Evolutionary conservation across 1,140 invertebrate species (phyloP), one percentile per base, ranked within the genome.

Genomic region (Centruroides vittatus): DNA sequence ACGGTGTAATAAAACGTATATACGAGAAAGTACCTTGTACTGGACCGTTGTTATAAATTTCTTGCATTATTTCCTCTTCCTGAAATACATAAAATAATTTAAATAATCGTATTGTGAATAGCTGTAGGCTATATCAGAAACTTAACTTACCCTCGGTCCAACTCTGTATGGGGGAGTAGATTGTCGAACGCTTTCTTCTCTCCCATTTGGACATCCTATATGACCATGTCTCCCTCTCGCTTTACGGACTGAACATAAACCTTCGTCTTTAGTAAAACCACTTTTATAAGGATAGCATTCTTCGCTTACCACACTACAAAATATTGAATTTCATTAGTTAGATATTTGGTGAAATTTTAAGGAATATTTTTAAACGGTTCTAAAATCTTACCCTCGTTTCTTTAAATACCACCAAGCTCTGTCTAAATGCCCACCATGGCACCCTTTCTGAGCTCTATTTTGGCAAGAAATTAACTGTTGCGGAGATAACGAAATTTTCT

Each of bases 381-480:
- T 23, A 23, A 5, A 41, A 2, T 41, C 73, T 75, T 78, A 93
- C 89, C 90, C 92, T 66, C 83, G 81, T 73, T 83, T 84, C 62
- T 85, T 80, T 54, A 93, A 79, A 73, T 83, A 96, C 69, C 84
- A 83, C 93, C 93, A 97, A 1, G 93, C 92, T 61, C 85, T 79
- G 67, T 95, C 92, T 55, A 95, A 76, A 70, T 91, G 82, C 0
- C 93, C 93, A 0, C 92, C 93, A 6, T 81, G 76, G 69, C 93
- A 97, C 9, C 86, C 89, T 65, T 82, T 80, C 68, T 90, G 85
- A 2, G 81, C 79, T 62, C 80, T 78, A 57, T 75, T 80, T 68
- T 91, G 86, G 70, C 93, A 97, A 0, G 88, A 88, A 1, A 97
- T 70, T 1, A 96, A 74, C 64, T 91, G 84, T 70, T 96, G 92